A percentile compares a stretch with the other conserved stretches of the same genome.
These are phyloP conservation scores for Falco peregrinus DNA, from an alignment of 2,797 vertebrate genomes.

Conservation along the genomic window DNA sequence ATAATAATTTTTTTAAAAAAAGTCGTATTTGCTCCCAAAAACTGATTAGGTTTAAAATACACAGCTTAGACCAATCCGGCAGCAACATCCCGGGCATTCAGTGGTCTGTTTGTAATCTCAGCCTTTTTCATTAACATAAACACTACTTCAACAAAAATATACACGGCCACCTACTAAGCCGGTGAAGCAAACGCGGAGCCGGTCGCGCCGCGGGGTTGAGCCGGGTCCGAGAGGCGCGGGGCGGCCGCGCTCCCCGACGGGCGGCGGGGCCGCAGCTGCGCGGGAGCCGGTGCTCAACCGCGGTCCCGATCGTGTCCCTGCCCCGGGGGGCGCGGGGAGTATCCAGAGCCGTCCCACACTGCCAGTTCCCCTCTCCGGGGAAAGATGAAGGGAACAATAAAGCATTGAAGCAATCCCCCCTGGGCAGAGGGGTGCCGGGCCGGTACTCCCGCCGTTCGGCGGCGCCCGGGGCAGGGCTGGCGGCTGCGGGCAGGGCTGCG, in stretches of 20 bases:
- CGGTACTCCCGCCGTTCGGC: background rate
- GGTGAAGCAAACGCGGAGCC: constrained; percentile 75
- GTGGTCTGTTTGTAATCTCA: constrained; percentile 92
- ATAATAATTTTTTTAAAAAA: background rate
- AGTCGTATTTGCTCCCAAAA: constrained; percentile 4
- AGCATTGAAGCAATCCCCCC: background rate
- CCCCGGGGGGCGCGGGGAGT: rapidly evolving
- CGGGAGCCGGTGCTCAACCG: rapidly evolving
- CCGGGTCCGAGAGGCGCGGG: background rate
- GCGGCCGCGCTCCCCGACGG: background rate
- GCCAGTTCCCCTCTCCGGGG: background rate
- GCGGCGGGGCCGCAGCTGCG: background rate
- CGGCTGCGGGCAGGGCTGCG: no score
- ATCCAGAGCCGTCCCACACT: background rate
- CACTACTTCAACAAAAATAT: constrained; percentile 93
- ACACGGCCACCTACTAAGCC: constrained; percentile 93
- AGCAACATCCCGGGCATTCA: constrained; percentile 78
- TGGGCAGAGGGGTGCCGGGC: rapidly evolving
- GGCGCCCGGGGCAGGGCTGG: background rate
- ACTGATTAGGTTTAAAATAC: constrained; percentile 74
- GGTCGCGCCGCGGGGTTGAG: background rate
- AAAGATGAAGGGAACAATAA: background rate
- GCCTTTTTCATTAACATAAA: constrained; percentile 92
- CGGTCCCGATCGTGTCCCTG: rapidly evolving
- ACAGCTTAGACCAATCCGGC: constrained; percentile 72